Conservation (phyloP, 2,113 vertebrate genomes). For the Varanus salvator region DNA sequence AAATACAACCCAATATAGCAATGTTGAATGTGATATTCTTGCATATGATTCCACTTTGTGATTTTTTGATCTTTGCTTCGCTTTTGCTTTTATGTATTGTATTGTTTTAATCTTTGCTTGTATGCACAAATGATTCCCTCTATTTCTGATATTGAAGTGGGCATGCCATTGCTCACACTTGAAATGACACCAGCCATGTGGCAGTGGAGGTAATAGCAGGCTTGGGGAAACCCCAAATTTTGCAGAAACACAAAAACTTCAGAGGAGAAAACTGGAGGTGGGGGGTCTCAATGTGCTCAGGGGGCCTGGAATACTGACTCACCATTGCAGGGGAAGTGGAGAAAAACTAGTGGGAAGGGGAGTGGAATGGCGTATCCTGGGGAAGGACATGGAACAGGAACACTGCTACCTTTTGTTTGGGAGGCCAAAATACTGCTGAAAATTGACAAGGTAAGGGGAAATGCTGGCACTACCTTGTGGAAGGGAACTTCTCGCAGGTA, state of each 20-base stretch:
- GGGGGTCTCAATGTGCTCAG: neutral
- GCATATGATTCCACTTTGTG: neutral
- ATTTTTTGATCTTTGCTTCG: neutral
- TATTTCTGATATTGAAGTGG: no score
- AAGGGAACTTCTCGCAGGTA: neutral
- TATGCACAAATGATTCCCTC: neutral
- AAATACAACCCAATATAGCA: neutral
- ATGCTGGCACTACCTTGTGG: neutral
- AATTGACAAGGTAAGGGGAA: neutral
- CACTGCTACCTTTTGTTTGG: neutral
- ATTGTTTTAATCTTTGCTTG: neutral
- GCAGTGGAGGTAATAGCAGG: neutral
- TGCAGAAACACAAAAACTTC: no score
- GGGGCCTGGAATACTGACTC: neutral
- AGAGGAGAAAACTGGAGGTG: no score
- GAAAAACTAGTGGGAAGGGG: neutral
- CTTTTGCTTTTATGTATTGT: neutral
- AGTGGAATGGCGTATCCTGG: neutral
- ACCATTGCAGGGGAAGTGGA: neutral
- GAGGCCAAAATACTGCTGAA: neutral
- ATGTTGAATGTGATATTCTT: neutral
- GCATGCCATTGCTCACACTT: no score
- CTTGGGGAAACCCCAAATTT: neutral
- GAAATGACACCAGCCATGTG: no score
- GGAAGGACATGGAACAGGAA: neutral